phyloP scores from a whole-genome alignment of 2,797 vertebrate species.

The Labroides dimidiatus region DNA sequence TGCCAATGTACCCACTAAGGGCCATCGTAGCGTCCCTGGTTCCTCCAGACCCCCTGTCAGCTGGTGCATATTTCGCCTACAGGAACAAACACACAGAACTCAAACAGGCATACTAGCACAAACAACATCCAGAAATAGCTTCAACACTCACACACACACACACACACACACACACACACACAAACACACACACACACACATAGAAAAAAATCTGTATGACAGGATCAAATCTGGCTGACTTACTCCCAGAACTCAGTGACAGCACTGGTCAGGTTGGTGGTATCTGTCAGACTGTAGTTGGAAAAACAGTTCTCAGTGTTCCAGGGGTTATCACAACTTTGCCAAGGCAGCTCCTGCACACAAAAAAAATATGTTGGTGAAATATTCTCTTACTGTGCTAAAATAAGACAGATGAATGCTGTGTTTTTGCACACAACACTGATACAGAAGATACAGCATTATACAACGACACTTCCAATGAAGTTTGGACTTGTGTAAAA shows the following conservation, averaged over 20 bases:
- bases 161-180: not conserved
- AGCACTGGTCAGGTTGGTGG: constrained; percentile 91
- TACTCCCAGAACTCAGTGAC: constrained; percentile 97
- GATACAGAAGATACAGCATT: not conserved
- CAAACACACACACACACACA: too few species aligned
- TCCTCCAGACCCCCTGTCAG: constrained; percentile 88
- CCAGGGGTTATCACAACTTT: constrained; percentile 91
- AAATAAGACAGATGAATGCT: not conserved
- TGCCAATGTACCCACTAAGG: constrained; percentile 89
- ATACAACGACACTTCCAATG: too few species aligned
- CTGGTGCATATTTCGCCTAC: constrained; percentile 94
- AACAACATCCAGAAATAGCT: constrained; percentile 2
- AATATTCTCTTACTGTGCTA: not conserved
- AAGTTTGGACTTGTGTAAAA: too few species aligned
- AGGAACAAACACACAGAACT: constrained; percentile 26
- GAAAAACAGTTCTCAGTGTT: constrained; percentile 92
- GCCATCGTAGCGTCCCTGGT: constrained; percentile 89
- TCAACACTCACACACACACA: not conserved
- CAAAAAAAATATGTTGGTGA: constrained; percentile 5
- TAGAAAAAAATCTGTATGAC: not conserved
- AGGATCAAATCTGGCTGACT: constrained; percentile 53
- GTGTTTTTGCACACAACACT: not conserved
- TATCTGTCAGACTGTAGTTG: constrained; percentile 92
- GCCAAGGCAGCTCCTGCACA: constrained; percentile 90
- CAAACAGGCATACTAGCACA: constrained; percentile 16